These are phyloP conservation scores for Oscheius sp. DNA, from an alignment of 2,888 invertebrate species.

Conservation along the genomic window DNA sequence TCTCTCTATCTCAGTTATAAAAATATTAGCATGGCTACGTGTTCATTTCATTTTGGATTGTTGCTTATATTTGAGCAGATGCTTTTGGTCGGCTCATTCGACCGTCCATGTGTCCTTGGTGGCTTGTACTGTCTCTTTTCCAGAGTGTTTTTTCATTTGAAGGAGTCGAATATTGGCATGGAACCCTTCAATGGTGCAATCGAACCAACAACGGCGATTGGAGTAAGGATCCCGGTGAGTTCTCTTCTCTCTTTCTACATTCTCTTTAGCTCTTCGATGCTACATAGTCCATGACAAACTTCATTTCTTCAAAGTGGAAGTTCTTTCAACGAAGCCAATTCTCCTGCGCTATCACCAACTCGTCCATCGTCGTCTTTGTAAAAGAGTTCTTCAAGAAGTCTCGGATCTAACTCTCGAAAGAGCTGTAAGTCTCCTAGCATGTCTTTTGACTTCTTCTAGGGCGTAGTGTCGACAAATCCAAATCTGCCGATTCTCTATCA, in stretches of 20 bases:
- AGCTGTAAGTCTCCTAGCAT: conserved; percentile 18
- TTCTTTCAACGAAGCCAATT: conserved; percentile 15
- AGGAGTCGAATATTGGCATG: conserved; percentile 14
- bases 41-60: not conserved
- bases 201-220: conserved; percentile 11
- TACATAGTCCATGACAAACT: conserved; percentile 30
- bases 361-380: conserved; percentile 23
- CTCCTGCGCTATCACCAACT: conserved; percentile 29
- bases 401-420: not conserved
- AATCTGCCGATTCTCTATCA: not conserved
- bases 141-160: not conserved
- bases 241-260: not conserved
- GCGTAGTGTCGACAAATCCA: conserved; percentile 23
- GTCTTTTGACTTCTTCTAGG: not conserved
- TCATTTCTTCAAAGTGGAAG: conserved; percentile 29
- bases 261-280: conserved; percentile 23
- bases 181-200: not conserved
- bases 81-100: not conserved
- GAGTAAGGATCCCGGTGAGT: conserved; percentile 1
- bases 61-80: conserved; percentile 21
- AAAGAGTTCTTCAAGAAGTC: conserved; percentile 12
- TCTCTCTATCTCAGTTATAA: not conserved
- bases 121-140: conserved; percentile 12
- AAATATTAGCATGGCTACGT: not conserved
- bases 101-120: conserved; percentile 16